Evolutionary conservation across 37 sponge, comb jelly and placozoan species (phyloP).

Genomic region (Cladorhizidae sp.): DNA sequence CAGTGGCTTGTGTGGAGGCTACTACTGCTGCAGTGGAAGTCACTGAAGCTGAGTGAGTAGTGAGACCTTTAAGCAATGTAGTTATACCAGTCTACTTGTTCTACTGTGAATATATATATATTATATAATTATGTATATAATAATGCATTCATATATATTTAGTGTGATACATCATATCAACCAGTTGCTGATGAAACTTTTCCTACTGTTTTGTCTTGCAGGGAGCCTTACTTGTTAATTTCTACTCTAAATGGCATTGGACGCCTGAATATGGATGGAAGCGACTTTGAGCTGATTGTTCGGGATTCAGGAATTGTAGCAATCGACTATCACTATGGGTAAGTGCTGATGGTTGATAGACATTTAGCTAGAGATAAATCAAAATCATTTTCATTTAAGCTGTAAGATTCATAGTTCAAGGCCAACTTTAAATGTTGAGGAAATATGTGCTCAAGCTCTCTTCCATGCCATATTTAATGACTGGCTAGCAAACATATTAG

Average conservation of each 20-base stretch:
- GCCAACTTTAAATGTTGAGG: no score
- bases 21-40: background rate
- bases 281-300: background rate
- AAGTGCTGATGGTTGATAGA: background rate
- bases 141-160: no score
- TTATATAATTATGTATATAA: no score
- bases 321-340: conserved; percentile 40
- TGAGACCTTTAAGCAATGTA: background rate
- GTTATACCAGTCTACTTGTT: no score
- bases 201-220: background rate
- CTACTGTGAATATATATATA: no score
- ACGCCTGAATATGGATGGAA: conserved; percentile 18
- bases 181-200: background rate
- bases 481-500: no score
- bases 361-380: background rate
- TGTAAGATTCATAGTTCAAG: no score
- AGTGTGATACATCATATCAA: background rate
- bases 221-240: background rate
- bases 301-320: conserved; percentile 1
- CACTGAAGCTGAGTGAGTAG: background rate
- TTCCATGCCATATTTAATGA: no score
- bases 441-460: no score
- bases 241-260: background rate
- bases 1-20: no score
- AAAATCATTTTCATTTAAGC: no score